Evolutionary conservation across 2,797 vertebrate genomes (phyloP).

Genomic region (Artibeus lituratus): DNA sequence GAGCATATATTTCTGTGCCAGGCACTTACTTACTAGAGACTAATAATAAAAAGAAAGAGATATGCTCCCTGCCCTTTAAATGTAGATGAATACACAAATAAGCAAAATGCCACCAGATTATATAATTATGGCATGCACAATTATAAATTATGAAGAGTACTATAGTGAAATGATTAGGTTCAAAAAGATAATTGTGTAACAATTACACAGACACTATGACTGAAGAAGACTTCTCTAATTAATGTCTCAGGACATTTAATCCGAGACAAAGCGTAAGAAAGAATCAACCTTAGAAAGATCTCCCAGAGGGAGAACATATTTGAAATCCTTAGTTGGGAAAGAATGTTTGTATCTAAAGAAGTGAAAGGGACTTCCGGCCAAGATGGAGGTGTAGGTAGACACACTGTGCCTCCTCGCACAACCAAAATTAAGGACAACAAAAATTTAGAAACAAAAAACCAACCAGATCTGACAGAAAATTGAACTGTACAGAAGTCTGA

Average conservation of each 20-base stretch:
- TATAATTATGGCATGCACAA: background rate
- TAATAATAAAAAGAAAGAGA: background rate
- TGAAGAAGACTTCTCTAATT: slow-evolving; percentile 19
- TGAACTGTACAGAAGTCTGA: no score
- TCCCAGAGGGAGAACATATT: background rate
- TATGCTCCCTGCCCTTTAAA: background rate
- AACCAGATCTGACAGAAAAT: no score
- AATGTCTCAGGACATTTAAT: background rate
- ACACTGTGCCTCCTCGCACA: no score
- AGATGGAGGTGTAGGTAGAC: no score
- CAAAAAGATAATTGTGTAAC: background rate
- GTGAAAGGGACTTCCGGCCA: background rate
- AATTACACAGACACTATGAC: slow-evolving; percentile 34
- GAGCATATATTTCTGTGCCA: background rate
- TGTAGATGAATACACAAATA: background rate
- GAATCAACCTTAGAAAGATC: background rate
- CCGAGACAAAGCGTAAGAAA: background rate
- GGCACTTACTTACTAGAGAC: background rate
- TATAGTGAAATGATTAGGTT: slow-evolving; percentile 17
- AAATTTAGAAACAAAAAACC: no score
- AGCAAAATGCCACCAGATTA: background rate
- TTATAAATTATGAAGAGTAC: slow-evolving; percentile 25
- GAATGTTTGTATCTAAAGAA: background rate
- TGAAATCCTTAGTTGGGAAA: background rate
- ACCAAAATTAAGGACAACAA: no score